Evolutionary conservation across 2,797 vertebrate species (phyloP), one percentile per base, ranked within the genome.

Genomic region (Eupleurogrammus muticus): DNA sequence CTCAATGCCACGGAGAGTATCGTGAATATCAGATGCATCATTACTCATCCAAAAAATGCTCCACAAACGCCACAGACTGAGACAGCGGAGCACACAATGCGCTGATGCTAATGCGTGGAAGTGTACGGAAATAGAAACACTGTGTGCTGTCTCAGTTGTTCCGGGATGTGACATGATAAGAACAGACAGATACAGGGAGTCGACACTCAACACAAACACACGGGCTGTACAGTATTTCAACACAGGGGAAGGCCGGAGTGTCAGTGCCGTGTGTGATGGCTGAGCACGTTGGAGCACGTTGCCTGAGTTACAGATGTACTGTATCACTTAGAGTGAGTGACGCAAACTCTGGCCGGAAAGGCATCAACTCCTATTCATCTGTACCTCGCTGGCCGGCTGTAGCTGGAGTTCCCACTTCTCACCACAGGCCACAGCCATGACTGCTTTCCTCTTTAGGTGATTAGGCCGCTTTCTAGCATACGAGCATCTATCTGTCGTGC

Each of bases 121-220:
- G 82, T 64, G 77, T 56, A 81, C 75, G 13, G 56, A 82, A 89
- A 88, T 87, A 87, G 87, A 80, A 85, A 64, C 77, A 66, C 54
- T 32, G 56, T 32, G 56, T 3, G 28, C 69, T 34, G 73, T 83
- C 81, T 85, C 87, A 87, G 76, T 90, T 86, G 85, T 70, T 57
- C 51, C 6, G 5, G 70, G 81, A 86, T 77, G 77, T 90, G 87
- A 89, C 87, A 82, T 76, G 84, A 91, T 87, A 52, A 68, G 75
- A 86, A 50, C 73, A 78, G 90, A 87, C 87, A 85, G 78, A 77
- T 53, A 80, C 83, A 84, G 77, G 67, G 77, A 85, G 85, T 77
- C 76, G 73, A 87, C 79, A 56, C 84, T 86, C 83, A 66, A 80
- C 66, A 75, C 79, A 82, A 88, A 87, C 88, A 84, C 66, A 79